These are phyloP conservation scores for Bufo bufo DNA, from an alignment of 2,113 vertebrate genomes.

Conservation along the genomic window DNA sequence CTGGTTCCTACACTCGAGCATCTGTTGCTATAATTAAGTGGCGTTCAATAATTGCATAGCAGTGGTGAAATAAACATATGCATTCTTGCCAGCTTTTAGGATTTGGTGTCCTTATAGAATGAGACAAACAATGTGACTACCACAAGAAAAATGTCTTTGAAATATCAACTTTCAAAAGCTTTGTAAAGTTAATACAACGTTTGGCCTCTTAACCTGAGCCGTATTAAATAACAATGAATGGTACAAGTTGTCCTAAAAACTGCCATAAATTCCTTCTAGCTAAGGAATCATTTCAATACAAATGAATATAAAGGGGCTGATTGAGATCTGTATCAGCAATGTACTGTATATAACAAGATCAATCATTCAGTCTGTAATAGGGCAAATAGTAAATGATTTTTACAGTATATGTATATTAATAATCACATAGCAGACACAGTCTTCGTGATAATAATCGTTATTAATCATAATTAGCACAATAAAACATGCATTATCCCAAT, in stretches of 20 bases:
- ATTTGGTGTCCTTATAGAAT: conserved; percentile 84
- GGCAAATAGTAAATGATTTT: neutral
- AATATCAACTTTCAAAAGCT: conserved; percentile 71
- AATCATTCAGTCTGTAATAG: neutral
- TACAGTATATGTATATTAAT: neutral
- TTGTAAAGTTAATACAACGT: conserved; percentile 55
- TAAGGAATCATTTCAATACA: conserved; percentile 14
- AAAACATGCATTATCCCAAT: neutral
- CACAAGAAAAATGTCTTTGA: conserved; percentile 75
- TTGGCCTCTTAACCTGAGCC: conserved; percentile 30
- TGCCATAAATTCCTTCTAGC: neutral
- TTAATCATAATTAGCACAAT: neutral
- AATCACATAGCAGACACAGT: neutral
- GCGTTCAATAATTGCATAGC: conserved; percentile 98
- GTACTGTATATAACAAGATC: neutral
- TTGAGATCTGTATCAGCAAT: conserved; percentile 2
- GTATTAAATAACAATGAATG: conserved; percentile 21
- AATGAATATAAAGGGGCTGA: neutral
- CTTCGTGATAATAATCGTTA: neutral
- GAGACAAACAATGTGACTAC: conserved; percentile 80
- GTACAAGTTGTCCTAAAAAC: conserved; percentile 23
- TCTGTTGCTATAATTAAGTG: conserved; percentile 99
- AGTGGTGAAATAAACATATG: conserved; percentile 95
- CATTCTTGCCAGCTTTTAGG: conserved; percentile 85
- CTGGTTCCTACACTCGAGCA: conserved; percentile 94